These are phyloP conservation scores for Aix galericulata DNA, from an alignment of 2,113 vertebrate genomes.

Conservation along the genomic window DNA sequence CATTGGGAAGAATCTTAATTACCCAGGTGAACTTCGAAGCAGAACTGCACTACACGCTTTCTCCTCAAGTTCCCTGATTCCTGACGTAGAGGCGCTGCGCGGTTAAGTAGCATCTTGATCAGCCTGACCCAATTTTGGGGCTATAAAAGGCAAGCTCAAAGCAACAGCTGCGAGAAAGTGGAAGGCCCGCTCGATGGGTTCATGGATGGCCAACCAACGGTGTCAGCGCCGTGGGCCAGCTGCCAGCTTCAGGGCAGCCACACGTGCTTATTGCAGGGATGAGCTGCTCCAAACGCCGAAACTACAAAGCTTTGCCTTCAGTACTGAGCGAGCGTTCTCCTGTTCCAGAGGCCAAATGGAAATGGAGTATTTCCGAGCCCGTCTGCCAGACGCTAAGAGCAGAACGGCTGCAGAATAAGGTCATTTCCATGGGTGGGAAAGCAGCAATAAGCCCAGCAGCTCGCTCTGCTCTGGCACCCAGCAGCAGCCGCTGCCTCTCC, in stretches of 20 bases:
- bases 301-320: background rate
- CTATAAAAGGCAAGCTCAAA: background rate
- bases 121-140: background rate
- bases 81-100: background rate
- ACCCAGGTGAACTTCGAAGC: slow-evolving; percentile 22
- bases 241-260: background rate
- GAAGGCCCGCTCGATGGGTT: background rate
- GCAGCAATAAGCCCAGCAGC: background rate
- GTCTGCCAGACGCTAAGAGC: background rate
- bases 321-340: background rate
- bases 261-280: background rate
- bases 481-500: background rate
- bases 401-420: background rate
- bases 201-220: background rate
- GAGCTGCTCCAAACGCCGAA: background rate
- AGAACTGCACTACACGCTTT: background rate
- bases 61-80: background rate
- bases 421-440: background rate
- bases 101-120: background rate
- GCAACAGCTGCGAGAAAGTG: background rate
- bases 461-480: background rate
- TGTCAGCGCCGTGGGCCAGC: background rate
- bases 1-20: background rate
- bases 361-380: background rate
- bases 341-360: background rate